A percentile compares a stretch with the other conserved stretches of the same genome.
phyloP scores from a whole-genome alignment of 2,797 vertebrate species.

The Salmo trutta region DNA sequence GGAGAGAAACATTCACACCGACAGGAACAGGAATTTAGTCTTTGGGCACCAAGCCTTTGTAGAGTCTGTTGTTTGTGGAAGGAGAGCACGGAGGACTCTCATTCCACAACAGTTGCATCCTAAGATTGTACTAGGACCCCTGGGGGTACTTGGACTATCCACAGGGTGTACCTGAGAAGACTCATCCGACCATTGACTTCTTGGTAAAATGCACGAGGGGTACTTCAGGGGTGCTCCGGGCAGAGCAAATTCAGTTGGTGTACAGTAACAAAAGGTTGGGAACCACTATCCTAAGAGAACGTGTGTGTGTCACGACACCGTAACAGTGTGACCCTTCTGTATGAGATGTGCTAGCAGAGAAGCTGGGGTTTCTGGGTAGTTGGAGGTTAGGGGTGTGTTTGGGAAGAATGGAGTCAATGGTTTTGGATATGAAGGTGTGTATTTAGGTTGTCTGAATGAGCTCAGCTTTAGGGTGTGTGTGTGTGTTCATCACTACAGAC shows the following conservation, averaged over 20 bases:
- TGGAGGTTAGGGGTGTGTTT: neutral
- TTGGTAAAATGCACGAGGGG: too few relatives aligned
- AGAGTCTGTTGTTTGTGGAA: constrained; percentile 68
- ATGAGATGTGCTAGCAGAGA: neutral
- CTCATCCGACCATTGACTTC: too few relatives aligned
- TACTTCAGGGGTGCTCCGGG: too few relatives aligned
- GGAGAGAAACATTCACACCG: too few relatives aligned
- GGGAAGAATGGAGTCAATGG: neutral
- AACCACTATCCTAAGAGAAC: neutral
- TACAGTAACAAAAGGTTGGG: too few relatives aligned
- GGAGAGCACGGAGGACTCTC: constrained; percentile 40
- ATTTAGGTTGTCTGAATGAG: too few relatives aligned
- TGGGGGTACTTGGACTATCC: too few relatives aligned
- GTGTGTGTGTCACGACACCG: neutral
- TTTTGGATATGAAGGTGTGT: too few relatives aligned
- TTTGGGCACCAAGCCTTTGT: constrained; percentile 63
- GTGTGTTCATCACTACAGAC: constrained; percentile 7
- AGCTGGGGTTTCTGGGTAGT: neutral
- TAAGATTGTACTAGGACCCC: neutral
- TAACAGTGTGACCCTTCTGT: neutral
- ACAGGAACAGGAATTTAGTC: constrained; percentile 64
- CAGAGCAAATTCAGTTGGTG: too few relatives aligned
- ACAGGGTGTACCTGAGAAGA: too few relatives aligned
- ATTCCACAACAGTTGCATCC: constrained; percentile 33
- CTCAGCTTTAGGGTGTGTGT: neutral